Percentiles rank a stretch among this genome's conserved stretches.
These are phyloP conservation scores for Anarhynchus alexandrinus DNA, from an alignment of 2,113 vertebrate species.

Conservation along the genomic window DNA sequence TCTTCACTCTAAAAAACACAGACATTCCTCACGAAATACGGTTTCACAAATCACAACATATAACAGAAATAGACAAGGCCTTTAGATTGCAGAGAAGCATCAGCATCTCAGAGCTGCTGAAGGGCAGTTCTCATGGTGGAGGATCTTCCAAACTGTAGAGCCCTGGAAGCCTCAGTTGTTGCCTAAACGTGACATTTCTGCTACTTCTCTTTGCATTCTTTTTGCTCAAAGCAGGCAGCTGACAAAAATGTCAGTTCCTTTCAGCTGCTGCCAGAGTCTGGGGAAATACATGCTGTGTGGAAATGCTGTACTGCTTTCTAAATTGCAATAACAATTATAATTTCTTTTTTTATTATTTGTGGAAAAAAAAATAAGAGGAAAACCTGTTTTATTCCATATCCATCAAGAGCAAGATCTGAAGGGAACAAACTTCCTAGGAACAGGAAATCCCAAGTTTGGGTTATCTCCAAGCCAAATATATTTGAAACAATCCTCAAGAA, in stretches of 20 bases:
- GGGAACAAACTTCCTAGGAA: neutral
- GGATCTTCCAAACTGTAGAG: neutral
- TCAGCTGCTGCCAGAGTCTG: neutral
- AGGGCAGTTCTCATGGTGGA: neutral
- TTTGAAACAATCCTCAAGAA: neutral
- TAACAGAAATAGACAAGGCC: neutral
- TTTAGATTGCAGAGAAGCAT: neutral
- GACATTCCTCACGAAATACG: neutral
- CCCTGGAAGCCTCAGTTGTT: neutral
- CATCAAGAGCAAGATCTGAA: neutral
- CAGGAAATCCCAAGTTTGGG: neutral
- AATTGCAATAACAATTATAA: neutral
- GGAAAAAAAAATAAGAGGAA: neutral
- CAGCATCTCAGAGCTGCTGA: neutral
- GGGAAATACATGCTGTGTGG: neutral
- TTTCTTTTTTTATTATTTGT: neutral
- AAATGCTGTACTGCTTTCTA: neutral
- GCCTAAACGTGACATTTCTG: neutral
- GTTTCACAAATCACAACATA: neutral
- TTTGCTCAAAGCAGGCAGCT: neutral
- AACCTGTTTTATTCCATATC: neutral
- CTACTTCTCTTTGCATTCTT: neutral
- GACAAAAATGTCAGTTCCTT: slow-evolving; percentile 7
- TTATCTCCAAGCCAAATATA: neutral
- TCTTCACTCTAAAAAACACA: neutral